Evolutionary conservation across 2,797 vertebrate genomes (phyloP).

Genomic region (Cichlasoma orientale): DNA sequence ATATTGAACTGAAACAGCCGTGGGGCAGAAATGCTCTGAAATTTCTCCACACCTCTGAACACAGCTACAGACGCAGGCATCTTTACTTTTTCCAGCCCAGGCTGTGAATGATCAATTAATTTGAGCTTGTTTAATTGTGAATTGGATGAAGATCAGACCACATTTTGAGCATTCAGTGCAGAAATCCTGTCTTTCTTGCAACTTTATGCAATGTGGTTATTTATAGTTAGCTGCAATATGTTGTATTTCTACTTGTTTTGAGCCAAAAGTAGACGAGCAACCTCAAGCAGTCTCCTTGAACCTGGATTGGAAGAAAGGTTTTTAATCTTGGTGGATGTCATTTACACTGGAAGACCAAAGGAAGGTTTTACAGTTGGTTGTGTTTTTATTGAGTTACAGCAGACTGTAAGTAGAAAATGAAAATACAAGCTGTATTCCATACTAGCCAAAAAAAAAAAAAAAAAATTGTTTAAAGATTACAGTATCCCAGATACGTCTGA

Average conservation of each 20-base stretch:
- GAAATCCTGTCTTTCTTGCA: background rate
- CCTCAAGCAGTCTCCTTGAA: background rate
- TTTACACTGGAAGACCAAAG: background rate
- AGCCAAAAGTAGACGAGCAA: background rate
- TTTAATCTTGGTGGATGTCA: background rate
- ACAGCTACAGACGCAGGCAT: too few species aligned
- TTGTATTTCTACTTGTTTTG: background rate
- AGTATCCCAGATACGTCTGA: conserved; percentile 78
- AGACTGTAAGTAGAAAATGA: conserved; percentile 89
- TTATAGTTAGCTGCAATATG: background rate
- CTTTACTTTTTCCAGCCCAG: background rate
- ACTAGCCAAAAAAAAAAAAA: conserved; percentile 30
- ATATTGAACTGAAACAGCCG: background rate
- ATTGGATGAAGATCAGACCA: background rate
- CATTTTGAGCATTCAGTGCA: background rate
- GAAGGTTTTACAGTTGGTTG: conserved; percentile 58
- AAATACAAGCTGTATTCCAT: conserved; percentile 74
- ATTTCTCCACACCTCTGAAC: too few species aligned
- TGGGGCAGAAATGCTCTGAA: too few species aligned
- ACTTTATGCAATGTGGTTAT: background rate
- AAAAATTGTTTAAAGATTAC: conserved; percentile 33
- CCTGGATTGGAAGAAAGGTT: background rate
- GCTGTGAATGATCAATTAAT: background rate
- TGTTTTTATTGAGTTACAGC: conserved; percentile 86
- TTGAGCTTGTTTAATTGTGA: too few species aligned